Conservation (phyloP, 2,113 vertebrate species). For the Sceloporus tristichus region DNA sequence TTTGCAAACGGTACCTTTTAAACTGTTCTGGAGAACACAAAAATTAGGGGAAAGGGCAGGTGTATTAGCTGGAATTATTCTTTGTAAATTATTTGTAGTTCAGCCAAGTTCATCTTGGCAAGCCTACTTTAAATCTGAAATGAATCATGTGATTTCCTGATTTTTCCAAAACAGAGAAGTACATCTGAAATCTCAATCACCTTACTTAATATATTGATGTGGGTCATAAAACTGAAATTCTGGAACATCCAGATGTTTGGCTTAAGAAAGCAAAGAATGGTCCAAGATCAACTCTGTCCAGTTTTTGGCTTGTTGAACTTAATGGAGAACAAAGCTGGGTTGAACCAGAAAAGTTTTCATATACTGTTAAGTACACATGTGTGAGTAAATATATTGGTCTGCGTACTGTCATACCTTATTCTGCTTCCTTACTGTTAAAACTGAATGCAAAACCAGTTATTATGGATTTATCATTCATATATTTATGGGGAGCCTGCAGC, state of each 20-base stretch:
- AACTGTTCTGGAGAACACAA: conserved; percentile 28
- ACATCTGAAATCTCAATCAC: conserved; percentile 63
- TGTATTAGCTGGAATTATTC: conserved; percentile 40
- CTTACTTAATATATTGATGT: conserved; percentile 65
- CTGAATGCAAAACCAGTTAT: conserved; percentile 29
- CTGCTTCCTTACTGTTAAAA: neutral
- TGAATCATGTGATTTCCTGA: neutral
- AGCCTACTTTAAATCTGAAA: conserved; percentile 45
- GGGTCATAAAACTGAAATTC: conserved; percentile 62
- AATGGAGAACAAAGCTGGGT: conserved; percentile 52
- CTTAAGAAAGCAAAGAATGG: conserved; percentile 24
- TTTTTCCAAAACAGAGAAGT: conserved; percentile 62
- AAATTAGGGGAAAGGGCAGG: conserved; percentile 33
- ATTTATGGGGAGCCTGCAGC: too few species aligned
- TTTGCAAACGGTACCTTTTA: conserved; percentile 30
- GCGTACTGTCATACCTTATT: neutral
- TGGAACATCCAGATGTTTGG: conserved; percentile 75
- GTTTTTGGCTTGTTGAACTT: conserved; percentile 54
- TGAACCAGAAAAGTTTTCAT: conserved; percentile 44
- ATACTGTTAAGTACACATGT: conserved; percentile 32
- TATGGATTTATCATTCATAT: conserved; percentile 1
- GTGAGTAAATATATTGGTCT: neutral
- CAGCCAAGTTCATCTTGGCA: conserved; percentile 27
- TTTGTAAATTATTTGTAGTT: conserved; percentile 52
- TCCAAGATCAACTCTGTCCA: conserved; percentile 65